phyloP scores from a whole-genome alignment of 2,888 invertebrate genomes.

The Meteorus colon region DNA sequence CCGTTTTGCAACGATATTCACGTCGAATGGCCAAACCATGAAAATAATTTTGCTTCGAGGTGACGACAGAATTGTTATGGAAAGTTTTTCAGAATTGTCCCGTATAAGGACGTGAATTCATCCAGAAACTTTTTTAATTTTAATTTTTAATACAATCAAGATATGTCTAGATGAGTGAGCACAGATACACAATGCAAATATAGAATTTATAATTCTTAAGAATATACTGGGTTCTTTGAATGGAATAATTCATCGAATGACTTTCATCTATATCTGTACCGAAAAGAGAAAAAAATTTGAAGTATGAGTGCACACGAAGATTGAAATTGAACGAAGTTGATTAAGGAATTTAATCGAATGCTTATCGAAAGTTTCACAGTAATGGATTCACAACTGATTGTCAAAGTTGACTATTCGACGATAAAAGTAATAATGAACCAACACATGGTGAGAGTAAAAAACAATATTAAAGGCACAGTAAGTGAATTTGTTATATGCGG shows the following conservation, averaged over 20 bases:
- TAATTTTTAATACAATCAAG: neutral
- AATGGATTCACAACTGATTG: slow-evolving; percentile 48
- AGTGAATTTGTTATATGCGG: no score
- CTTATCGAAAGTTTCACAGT: slow-evolving; percentile 52
- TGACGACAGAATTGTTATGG: no score
- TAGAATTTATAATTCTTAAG: no score
- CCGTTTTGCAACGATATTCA: no score
- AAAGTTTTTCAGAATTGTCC: neutral
- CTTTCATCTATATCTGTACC: neutral
- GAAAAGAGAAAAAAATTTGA: neutral
- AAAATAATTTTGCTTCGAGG: no score
- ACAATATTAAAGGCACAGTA: no score
- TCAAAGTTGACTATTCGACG: slow-evolving; percentile 37
- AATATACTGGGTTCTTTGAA: no score
- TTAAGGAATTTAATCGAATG: slow-evolving; percentile 49
- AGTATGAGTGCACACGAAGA: neutral
- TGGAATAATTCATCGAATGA: neutral
- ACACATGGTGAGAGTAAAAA: no score
- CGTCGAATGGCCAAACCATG: no score
- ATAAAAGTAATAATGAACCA: neutral
- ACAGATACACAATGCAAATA: neutral
- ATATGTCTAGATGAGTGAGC: neutral
- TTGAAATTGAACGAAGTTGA: slow-evolving; percentile 27
- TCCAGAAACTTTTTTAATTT: neutral
- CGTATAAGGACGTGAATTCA: neutral